Percentiles rank a stretch among this genome's conserved stretches.
phyloP scores from a whole-genome alignment of 1,140 invertebrate genomes.

The Alviniconcha marisindica region DNA sequence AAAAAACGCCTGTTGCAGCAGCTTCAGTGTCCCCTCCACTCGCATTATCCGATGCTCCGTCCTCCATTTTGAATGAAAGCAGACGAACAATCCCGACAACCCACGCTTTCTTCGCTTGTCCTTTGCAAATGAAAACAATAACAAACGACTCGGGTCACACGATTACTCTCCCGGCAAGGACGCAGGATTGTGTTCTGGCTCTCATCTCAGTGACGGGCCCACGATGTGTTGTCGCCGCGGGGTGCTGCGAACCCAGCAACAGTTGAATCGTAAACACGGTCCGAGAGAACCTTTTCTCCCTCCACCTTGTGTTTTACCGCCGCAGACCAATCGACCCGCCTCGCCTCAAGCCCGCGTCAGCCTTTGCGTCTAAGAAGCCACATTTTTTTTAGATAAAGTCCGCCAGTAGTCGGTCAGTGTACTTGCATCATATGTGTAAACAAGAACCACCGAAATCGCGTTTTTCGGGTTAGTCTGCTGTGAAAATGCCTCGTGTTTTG shows the following conservation, averaged over 20 bases:
- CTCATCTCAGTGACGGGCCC: neutral
- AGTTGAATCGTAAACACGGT: neutral
- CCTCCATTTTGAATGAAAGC: slow-evolving; percentile 23
- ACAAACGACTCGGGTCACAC: slow-evolving; percentile 1
- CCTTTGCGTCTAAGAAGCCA: too few relatives aligned
- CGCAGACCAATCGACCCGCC: too few relatives aligned
- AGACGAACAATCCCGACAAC: slow-evolving; percentile 30
- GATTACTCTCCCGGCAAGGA: neutral
- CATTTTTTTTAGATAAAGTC: too few relatives aligned
- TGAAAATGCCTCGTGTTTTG: too few relatives aligned
- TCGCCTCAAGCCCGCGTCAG: too few relatives aligned
- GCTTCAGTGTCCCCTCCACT: neutral
- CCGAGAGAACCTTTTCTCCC: too few relatives aligned
- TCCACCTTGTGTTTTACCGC: neutral
- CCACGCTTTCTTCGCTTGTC: neutral
- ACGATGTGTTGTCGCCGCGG: neutral
- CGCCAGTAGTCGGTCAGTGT: too few relatives aligned
- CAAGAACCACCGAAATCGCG: too few relatives aligned
- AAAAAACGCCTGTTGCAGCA: neutral
- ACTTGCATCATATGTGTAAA: too few relatives aligned
- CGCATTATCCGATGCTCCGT: neutral
- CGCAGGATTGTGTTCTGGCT: neutral
- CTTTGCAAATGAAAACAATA: slow-evolving; percentile 9
- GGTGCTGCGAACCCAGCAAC: neutral
- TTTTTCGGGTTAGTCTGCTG: too few relatives aligned